phyloP scores from a whole-genome alignment of 1,140 invertebrate species.

The Leptopilina boulardi region DNA sequence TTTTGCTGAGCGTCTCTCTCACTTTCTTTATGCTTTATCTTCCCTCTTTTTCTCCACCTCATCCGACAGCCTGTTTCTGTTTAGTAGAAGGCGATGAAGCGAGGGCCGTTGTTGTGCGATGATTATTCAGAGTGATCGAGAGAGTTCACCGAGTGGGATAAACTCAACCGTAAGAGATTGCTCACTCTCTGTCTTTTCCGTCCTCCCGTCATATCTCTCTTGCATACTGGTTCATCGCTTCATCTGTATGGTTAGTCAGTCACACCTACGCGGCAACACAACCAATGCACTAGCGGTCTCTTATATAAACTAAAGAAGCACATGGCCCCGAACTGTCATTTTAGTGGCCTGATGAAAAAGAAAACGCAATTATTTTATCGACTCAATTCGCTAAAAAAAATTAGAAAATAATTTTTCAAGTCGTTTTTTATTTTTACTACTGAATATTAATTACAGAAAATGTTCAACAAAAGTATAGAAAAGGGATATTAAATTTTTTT shows the following conservation, averaged over 20 bases:
- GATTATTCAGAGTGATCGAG: slow-evolving; percentile 39
- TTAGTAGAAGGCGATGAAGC: slow-evolving; percentile 21
- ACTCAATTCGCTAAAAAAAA: too few relatives aligned
- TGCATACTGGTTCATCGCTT: slow-evolving; percentile 22
- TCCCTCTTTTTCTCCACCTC: neutral
- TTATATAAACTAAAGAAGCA: slow-evolving; percentile 3
- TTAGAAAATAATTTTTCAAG: too few relatives aligned
- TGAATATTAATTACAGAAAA: too few relatives aligned
- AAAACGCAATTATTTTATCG: neutral
- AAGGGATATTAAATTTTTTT: too few relatives aligned
- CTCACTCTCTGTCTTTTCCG: slow-evolving; percentile 20
- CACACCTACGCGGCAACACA: slow-evolving; percentile 8
- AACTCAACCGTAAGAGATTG: slow-evolving; percentile 30
- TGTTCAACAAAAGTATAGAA: too few relatives aligned
- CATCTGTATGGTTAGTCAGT: slow-evolving; percentile 27
- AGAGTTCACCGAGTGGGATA: slow-evolving; percentile 35
- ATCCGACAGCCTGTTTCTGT: slow-evolving; percentile 3
- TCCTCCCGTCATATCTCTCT: neutral
- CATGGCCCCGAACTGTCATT: slow-evolving; percentile 16
- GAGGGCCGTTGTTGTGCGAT: slow-evolving; percentile 26
- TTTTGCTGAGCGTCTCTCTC: neutral
- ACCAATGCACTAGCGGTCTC: neutral
- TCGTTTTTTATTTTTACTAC: too few relatives aligned
- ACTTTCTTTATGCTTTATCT: neutral
- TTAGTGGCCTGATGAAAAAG: neutral